A percentile compares a stretch with the other conserved stretches of the same genome.
phyloP scores from a whole-genome alignment of 2,888 invertebrate genomes.

The Calameuta idolon region DNA sequence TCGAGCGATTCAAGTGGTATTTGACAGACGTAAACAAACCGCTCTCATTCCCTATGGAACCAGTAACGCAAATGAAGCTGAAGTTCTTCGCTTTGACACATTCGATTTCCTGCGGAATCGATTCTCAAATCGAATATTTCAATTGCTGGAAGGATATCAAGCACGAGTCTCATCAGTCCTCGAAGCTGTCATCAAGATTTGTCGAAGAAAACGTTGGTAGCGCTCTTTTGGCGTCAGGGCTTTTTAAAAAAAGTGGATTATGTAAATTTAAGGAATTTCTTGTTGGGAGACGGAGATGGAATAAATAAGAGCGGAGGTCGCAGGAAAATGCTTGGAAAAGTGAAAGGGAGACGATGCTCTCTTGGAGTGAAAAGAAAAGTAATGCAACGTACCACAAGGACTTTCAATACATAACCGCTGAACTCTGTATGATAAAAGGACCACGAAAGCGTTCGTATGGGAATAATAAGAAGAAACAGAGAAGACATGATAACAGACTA shows the following conservation, averaged over 20 bases:
- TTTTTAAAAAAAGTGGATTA: constrained; percentile 32
- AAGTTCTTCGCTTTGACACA: neutral
- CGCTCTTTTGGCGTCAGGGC: constrained; percentile 23
- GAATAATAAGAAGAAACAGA: neutral
- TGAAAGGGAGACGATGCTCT: constrained; percentile 10
- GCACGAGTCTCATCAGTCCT: neutral
- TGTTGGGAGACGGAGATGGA: neutral
- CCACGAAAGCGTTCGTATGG: neutral
- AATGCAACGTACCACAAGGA: constrained; percentile 20
- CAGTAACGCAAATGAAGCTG: neutral
- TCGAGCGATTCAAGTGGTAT: neutral
- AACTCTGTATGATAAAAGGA: neutral
- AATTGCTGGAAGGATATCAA: neutral
- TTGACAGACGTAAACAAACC: neutral
- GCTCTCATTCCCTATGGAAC: neutral
- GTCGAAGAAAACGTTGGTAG: neutral
- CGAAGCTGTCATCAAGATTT: neutral
- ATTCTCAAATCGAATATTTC: neutral
- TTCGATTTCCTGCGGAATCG: neutral
- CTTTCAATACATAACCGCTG: neutral
- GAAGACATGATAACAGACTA: neutral
- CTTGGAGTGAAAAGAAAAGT: constrained; percentile 21
- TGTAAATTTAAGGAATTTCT: constrained; percentile 27
- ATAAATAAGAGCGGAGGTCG: constrained; percentile 19
- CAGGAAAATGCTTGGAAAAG: constrained; percentile 16